These are phyloP conservation scores for Fregata magnificens DNA, from an alignment of 2,113 vertebrate species.

Conservation along the genomic window DNA sequence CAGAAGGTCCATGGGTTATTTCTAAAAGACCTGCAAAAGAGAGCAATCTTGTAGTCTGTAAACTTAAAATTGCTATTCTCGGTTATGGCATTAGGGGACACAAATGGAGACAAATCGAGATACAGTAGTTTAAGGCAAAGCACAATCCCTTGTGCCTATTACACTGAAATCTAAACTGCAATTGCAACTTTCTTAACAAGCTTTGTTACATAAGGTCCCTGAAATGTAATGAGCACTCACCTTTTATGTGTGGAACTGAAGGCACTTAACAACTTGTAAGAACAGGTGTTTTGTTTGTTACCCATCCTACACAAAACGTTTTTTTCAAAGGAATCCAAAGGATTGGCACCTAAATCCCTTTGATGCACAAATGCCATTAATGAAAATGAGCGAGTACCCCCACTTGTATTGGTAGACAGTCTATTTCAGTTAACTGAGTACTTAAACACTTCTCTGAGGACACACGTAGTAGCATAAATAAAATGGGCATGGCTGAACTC, in stretches of 20 bases:
- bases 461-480: not conserved
- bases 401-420: not conserved
- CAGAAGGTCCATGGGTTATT: not conserved
- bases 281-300: not conserved
- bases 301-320: not conserved
- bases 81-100: not conserved
- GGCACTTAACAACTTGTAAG: not conserved
- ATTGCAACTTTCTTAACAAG: not conserved
- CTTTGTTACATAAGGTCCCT: not conserved
- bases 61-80: not conserved
- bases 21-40: not conserved
- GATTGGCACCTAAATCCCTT: not conserved
- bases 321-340: not conserved
- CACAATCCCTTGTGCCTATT: not conserved
- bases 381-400: not conserved
- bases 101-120: not conserved
- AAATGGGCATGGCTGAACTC: not conserved
- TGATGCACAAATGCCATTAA: not conserved
- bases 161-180: not conserved
- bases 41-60: not conserved
- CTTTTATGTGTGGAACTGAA: not conserved
- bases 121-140: not conserved
- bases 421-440: not conserved
- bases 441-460: not conserved
- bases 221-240: not conserved